Base-by-base conservation (phyloP, 2,797 vertebrate species). In the Avahi laniger region DNA sequence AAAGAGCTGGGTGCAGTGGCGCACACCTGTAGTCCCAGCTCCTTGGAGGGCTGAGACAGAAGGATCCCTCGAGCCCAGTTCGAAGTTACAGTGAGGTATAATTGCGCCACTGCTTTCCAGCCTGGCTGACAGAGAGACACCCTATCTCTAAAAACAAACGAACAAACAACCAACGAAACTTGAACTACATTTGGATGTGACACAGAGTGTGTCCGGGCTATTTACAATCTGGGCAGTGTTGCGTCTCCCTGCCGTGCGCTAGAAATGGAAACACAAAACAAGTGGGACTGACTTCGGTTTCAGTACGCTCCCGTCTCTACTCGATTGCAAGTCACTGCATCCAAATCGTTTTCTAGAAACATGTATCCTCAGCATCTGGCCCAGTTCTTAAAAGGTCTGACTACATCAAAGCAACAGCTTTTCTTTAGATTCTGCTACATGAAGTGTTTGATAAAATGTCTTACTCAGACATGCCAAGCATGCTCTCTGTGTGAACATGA, bases 381-480 rank as follows among this genome's bases (percentile, higher is more conserved):
- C 30, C 46, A 0, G 5, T 5, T 92, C 87, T 84, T 54, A 70
- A 50, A 52, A 33, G 26, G 35, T 95, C 17, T 7, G 20, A 43
- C 50, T 75, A 20, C 48, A 46, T 61, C 73, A 87, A 90, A 92
- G 41, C 35, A 82, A 73, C 10, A 92, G 46, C 48, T 81, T 76
- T 81, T 78, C 85, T 78, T 88, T 26, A 85, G n/a, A 81, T 67
- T 70, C 48, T 92, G 52, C 46, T 83, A 57, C 54, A 80, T 41
- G 18, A 85, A 88, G 38, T 24, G 65, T 63, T 30, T 35, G 11
- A 85, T 81, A 20, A n/a, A n/a, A 80, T 35, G n/a, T 52, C 46
- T 84, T 82, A 57, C n/a, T 85, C 85, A 78, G 38, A 85, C 17
- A 57, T 24, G 28, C 24, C 65, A 81, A 81, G 67, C 12, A 84